phyloP scores from a whole-genome alignment of 2,888 invertebrate genomes.

The Hetaerina titia region DNA sequence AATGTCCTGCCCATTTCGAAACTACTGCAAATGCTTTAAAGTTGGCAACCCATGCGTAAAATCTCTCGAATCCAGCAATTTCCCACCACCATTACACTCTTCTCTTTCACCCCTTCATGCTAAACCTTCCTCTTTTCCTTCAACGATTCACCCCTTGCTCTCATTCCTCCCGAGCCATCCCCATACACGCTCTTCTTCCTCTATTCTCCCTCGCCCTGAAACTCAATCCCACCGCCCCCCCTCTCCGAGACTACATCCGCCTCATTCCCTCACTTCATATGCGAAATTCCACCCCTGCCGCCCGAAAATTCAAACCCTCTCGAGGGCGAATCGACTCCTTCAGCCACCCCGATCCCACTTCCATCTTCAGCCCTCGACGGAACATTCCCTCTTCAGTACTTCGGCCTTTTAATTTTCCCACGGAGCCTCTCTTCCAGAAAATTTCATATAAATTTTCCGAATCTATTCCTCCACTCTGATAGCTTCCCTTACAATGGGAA shows the following conservation, averaged over 20 bases:
- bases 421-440: no score
- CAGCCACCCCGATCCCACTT: not conserved
- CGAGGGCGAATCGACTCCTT: not conserved
- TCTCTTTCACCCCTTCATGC: not conserved
- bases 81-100: not conserved
- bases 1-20: no score
- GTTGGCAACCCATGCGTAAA: not conserved
- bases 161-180: not conserved
- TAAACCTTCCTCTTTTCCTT: not conserved
- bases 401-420: not conserved
- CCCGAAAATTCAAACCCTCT: not conserved
- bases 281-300: not conserved
- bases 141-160: not conserved
- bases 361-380: not conserved
- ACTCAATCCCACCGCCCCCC: not conserved
- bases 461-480: no score
- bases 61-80: not conserved
- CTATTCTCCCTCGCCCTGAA: not conserved
- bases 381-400: not conserved
- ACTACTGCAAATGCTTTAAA: not conserved
- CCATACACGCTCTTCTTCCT: not conserved
- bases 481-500: no score
- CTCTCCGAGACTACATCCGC: not conserved
- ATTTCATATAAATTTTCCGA: not conserved
- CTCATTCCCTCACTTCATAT: not conserved